Base-by-base conservation (phyloP, 1,140 invertebrate genomes). In the Orussus abietinus region DNA sequence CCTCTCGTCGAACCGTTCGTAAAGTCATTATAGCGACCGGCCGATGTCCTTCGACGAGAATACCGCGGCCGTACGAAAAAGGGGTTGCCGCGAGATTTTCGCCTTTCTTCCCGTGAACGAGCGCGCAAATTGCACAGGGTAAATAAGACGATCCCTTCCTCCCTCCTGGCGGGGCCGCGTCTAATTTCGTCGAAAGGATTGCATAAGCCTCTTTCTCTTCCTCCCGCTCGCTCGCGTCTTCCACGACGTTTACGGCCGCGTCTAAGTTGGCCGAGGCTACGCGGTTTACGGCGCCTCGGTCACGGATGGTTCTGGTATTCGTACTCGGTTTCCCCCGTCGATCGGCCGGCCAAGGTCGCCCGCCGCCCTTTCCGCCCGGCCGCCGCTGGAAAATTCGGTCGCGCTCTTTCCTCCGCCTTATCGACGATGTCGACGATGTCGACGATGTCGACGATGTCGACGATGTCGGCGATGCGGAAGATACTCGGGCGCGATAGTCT, bases 211-310 rank as follows among this genome's bases (percentile, higher is more conserved):
- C 7, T 5, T 34, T 26, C 41, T 17, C n/a, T 30, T 29, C 29
- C 29, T 19, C 14, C 31, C 38, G 38, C 38, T 17, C 12, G 21
- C 13, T 29, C 30, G 10, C 18, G 28, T 32, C 22, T 34, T 34
- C 19, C 28, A 25, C 49, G 51, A 59, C 64, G 42, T 65, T 66
- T 69, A 70, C 62, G 59, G 57, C 53, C 54, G 51, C 42, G 51
- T 57, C 57, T 67, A 71, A 71, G 64, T 69, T 69, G 68, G 64
- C 66, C 66, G 68, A 71, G 66, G 66, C 56, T 69, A 64, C 57
- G 55, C n/a, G n/a, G 63, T 69, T 68, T 66, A 69, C 62, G 54
- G 53, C 56, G 52, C 59, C 67, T 70, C 63, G 57, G 64, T 62
- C 58, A 64, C 55, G 57, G 58, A 60, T 63, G 57, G 58, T 66